phyloP scores from a whole-genome alignment of 2,113 vertebrate species.

The Actenoides hombroni region DNA sequence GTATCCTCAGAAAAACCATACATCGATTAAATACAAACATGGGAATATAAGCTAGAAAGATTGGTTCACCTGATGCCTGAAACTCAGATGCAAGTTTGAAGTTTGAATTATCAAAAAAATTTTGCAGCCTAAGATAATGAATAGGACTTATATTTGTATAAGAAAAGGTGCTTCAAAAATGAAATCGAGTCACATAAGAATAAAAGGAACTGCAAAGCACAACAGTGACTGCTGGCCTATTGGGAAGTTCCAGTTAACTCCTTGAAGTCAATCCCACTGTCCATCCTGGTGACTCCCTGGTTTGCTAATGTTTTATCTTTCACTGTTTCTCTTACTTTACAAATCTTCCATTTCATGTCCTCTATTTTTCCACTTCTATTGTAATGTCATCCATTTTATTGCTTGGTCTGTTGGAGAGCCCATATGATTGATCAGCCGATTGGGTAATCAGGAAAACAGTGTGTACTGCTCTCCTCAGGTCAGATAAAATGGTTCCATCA shows the following conservation, averaged over 20 bases:
- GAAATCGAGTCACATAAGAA: background rate
- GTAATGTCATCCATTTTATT: background rate
- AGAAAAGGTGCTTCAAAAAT: background rate
- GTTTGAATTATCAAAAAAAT: background rate
- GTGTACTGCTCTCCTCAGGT: background rate
- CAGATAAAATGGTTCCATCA: background rate
- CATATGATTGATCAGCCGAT: accelerated
- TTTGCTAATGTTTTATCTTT: background rate
- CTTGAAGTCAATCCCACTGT: background rate
- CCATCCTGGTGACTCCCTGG: background rate
- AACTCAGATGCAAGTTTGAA: background rate
- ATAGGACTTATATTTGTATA: background rate
- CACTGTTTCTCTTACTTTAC: background rate
- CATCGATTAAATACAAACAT: background rate
- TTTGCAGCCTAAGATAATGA: background rate
- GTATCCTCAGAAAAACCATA: background rate
- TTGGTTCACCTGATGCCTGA: background rate
- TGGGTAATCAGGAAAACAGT: background rate
- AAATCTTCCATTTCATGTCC: background rate
- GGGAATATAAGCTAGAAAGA: background rate
- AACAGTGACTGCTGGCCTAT: background rate
- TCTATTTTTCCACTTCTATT: background rate
- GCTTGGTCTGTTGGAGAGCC: background rate
- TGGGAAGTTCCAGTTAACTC: background rate
- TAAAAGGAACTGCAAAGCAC: background rate